Conservation (phyloP, 2,888 invertebrate species). For the Beris chalybata region DNA sequence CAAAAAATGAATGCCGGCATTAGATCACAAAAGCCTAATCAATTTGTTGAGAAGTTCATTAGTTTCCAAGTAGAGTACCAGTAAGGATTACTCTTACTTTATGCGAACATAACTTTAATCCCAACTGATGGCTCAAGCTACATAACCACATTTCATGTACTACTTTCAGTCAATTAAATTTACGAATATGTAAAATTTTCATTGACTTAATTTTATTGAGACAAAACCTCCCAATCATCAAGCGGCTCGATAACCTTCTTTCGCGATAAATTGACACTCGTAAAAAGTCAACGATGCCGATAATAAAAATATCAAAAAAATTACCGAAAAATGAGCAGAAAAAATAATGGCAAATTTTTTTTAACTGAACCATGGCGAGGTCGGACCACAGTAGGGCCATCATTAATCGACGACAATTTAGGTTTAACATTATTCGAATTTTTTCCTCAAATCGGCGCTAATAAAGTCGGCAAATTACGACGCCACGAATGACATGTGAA, state of each 20-base stretch:
- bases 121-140: no score
- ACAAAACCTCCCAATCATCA: no score
- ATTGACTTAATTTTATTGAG: no score
- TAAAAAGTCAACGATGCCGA: background rate
- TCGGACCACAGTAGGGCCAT: constrained; percentile 3
- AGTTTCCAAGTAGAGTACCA: no score
- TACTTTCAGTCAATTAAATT: no score
- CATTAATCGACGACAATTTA: constrained; percentile 35
- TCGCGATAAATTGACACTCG: constrained; percentile 6
- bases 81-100: no score
- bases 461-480: constrained; percentile 40
- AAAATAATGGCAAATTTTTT: background rate
- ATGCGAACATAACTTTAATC: no score
- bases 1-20: no score
- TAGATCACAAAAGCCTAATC: no score
- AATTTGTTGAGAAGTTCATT: no score
- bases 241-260: background rate
- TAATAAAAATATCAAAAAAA: constrained; percentile 7
- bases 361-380: background rate
- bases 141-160: no score
- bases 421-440: constrained; percentile 33
- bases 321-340: constrained; percentile 1
- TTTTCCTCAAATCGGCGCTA: constrained; percentile 26
- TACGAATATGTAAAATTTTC: no score
- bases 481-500: constrained; percentile 37